Base-by-base conservation (phyloP, 1,140 invertebrate species). In the Tetragonula clypearis region DNA sequence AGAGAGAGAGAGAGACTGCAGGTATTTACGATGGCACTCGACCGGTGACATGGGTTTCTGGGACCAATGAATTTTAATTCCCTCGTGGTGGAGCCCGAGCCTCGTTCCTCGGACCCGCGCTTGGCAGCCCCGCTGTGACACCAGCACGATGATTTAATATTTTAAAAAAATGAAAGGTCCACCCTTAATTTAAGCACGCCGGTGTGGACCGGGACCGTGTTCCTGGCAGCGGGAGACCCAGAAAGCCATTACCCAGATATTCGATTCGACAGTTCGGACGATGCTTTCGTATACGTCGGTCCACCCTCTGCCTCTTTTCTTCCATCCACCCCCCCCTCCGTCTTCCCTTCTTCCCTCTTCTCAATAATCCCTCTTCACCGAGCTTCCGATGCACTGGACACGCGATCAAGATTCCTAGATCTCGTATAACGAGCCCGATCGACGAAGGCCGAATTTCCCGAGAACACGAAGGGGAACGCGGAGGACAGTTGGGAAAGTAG, bases 1-100 rank as follows among this genome's bases (percentile, higher is more conserved):
- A n/a, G n/a, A n/a, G n/a, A n/a, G n/a, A 49, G 65, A 85, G 88
- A 87, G 76, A 49, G 60, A 84, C 86, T 86, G 8, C 91, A 94
- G 93, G 93, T 95, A 94, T 95, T 94, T 94, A 95, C 94, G 94
- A 95, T 93, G 93, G 93, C 93, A 94, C 93, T 94, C 92, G 93
- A 90, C 90, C 91, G 90, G 93, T 94, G 94, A 95, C 94, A 94
- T 93, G 94, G 94, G 94, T 95, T 94, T 94, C 92, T 91, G 90
- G 91, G 93, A 92, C 94, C 94, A 94, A 95, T 94, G 94, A 94
- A 95, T 95, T 95, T 95, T 95, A 94, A 94, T 95, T 95, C 93
- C 92, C 90, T 90, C 88, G 85, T 90, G 82, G 84, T 8, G 82
- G 84, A 17, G 30, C 80, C 75, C 73, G 78, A 76, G 89, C 56